Evolutionary conservation across 2,113 vertebrate species (phyloP), one percentile per base, ranked within the genome.

Genomic region (Passer montanus): DNA sequence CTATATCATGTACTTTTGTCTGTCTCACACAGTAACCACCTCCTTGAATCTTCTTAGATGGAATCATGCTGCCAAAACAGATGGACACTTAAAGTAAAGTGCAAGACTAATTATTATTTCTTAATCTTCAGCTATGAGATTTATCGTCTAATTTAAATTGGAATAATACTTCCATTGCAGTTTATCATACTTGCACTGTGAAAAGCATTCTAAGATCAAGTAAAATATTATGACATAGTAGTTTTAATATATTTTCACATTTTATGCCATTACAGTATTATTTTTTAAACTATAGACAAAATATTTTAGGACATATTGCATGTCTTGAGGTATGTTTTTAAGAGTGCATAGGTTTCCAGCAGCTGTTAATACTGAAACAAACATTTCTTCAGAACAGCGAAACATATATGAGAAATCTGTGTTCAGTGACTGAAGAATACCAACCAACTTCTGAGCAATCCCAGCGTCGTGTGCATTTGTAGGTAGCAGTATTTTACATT

Each of bases 401-500:
- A 74, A 66, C 10, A 35, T 14, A 10, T 3, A 49, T 9, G 53
- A 49, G 75, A 95, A 93, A 70, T 49, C 52, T 27, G 28, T 37
- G 35, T 55, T 63, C 77, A 64, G 47, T 28, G 56, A n/a, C 39
- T 26, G 47, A 77, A 83, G 67, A 83, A 80, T 85, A 94, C 50
- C 63, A 82, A 28, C 13, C 8, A 39, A 14, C 24, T 83, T 89
- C 50, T 60, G 56, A 88, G 82, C 90, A 91, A 77, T 12, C 31
- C 14, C 14, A 15, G 39, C 5, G 15, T 9, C 3, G 4, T 12
- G 63, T 41, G 37, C 60, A 53, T 58, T 74, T 89, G 67, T 60
- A 91, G 70, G 78, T 82, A 93, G 83, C 46, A 47, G 53, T 24
- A 91, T 89, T 95, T 95, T 78, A 64, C 77, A 79, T 84, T 55